Evolutionary conservation across 1,140 invertebrate species (phyloP), one percentile per base, ranked within the genome.

Genomic region (Holotrichia oblita): DNA sequence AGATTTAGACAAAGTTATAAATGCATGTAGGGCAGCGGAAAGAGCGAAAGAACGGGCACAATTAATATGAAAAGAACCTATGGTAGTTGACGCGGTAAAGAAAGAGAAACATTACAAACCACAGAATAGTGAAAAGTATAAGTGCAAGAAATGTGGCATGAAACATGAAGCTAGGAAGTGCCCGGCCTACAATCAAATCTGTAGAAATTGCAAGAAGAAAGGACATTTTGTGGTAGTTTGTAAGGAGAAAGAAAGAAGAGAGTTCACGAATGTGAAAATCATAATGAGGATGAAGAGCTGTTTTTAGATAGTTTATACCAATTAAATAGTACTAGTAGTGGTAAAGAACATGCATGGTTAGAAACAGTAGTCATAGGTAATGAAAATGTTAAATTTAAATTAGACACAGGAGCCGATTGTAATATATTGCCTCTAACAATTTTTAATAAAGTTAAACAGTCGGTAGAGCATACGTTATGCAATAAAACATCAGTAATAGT

Each of bases 141-240:
- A 69, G 9, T 73, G 72, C 27, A 73, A 73, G 17, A 73, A 73
- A 34, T 73, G 72, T 73, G 72, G 72, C 9, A 73, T 34, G 27
- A 34, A 69, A 69, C 61, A 69, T 69, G 27, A 69, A 69, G 61
- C 27, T 12, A 69, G 61, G 9, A 69, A 34, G 9, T 69, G 61
- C n/a, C 61, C 61, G 7, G 40, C n/a, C 6, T n/a, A 34, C 27
- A 44, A 44, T 44, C 42, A 44, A 44, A 14, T 44, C 8, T 44
- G 42, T 44, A 44, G 42, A 44, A 44, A 44, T 44, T 44, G 42
- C 14, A 44, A 44, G 9, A 44, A 44, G 42, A 44, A 34, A 34
- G 27, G 42, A 12, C 42, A 44, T 44, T 44, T 44, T 44, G 42
- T 44, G 14, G 42, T 44, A 44, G 42, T 0, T 44, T 9, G 42